phyloP scores from a whole-genome alignment of 2,113 vertebrate species.

The Elephas maximus region DNA sequence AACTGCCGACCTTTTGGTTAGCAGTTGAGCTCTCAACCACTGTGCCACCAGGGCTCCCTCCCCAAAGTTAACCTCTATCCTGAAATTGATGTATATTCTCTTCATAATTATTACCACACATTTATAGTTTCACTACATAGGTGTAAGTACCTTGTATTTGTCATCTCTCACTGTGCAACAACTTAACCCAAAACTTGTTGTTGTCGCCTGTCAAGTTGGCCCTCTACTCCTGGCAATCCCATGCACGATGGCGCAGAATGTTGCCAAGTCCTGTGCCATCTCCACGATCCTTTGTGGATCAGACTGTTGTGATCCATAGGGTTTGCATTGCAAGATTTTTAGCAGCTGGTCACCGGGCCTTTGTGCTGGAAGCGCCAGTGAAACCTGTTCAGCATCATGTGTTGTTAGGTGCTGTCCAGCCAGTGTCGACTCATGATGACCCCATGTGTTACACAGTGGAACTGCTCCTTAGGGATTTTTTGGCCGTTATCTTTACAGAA shows the following conservation, averaged over 20 bases:
- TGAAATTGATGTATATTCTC: background rate
- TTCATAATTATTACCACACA: background rate
- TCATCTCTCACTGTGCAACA: background rate
- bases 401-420: background rate
- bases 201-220: background rate
- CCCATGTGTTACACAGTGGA: background rate
- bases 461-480: background rate
- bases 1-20: no score
- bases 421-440: background rate
- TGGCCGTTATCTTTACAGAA: background rate
- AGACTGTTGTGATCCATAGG: background rate
- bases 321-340: background rate
- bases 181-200: background rate
- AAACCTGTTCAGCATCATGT: background rate
- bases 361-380: background rate
- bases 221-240: background rate
- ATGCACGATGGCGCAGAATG: background rate
- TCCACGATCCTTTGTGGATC: background rate
- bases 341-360: background rate
- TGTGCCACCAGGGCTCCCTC: no score
- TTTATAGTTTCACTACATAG: no score
- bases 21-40: no score
- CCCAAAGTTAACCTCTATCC: background rate
- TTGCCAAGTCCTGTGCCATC: background rate
- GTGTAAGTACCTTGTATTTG: fast-evolving